Conservation (phyloP, 2,888 invertebrate species). For the Lepas anatifera region DNA sequence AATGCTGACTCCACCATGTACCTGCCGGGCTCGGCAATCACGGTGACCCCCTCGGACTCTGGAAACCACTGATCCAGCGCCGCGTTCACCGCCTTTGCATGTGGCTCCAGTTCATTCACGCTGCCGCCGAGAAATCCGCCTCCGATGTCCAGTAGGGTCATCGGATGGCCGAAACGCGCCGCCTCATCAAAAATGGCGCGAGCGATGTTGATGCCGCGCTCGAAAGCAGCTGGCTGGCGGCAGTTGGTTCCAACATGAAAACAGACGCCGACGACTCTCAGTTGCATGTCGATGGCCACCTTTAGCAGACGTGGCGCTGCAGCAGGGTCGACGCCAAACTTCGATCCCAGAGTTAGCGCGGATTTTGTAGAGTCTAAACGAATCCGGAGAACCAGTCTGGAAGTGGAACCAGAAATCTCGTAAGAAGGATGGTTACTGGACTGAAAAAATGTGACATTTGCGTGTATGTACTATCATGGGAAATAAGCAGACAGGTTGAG, state of each 20-base stretch:
- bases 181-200: conserved; percentile 62
- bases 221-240: conserved; percentile 64
- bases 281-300: conserved; percentile 57
- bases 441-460: no score
- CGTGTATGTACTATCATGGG: no score
- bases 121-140: conserved; percentile 74
- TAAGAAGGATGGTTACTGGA: no score
- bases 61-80: conserved; percentile 74
- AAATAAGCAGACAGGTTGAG: no score
- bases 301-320: conserved; percentile 58
- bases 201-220: conserved; percentile 59
- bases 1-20: conserved; percentile 93
- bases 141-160: conserved; percentile 72
- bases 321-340: conserved; percentile 79
- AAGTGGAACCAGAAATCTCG: no score
- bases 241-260: conserved; percentile 96
- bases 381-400: conserved; percentile 76
- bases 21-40: conserved; percentile 53
- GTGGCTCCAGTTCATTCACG: conserved; percentile 54
- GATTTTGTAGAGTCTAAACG: conserved; percentile 73
- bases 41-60: conserved; percentile 49
- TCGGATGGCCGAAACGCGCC: conserved; percentile 55
- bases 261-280: conserved; percentile 57
- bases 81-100: conserved; percentile 60
- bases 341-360: conserved; percentile 80